phyloP scores from a whole-genome alignment of 2,797 vertebrate species.

The Propithecus deckenii region DNA sequence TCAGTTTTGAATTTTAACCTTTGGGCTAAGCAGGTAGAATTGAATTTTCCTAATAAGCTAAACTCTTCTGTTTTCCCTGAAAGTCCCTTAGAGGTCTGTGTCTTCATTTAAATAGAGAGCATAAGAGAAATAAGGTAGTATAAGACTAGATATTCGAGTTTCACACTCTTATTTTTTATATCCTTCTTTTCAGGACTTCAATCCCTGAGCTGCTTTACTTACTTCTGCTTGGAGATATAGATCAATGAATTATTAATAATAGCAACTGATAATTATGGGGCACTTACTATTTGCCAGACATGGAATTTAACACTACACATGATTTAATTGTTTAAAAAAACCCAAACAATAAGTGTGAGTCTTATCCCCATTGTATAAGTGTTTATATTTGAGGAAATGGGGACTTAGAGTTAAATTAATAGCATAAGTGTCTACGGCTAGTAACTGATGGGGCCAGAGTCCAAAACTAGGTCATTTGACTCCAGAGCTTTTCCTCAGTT shows the following conservation, averaged over 20 bases:
- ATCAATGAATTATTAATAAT: neutral
- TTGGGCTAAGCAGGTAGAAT: neutral
- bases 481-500: neutral
- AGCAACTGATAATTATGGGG: neutral
- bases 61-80: neutral
- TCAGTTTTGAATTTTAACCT: neutral
- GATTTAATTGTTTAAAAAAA: conserved; percentile 32
- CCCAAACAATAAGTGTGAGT: neutral
- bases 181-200: neutral
- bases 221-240: neutral
- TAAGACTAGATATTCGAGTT: neutral
- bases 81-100: neutral
- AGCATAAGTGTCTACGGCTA: neutral
- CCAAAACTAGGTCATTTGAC: neutral
- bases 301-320: neutral
- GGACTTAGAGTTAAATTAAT: neutral
- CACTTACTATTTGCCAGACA: neutral
- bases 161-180: neutral
- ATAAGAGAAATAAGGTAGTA: neutral
- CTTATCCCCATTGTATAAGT: neutral
- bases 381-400: neutral
- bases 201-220: neutral
- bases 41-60: neutral
- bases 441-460: neutral
- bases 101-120: neutral